A percentile compares a stretch with the other conserved stretches of the same genome.
Conservation (phyloP, 2,113 vertebrate genomes). For the Eolophus roseicapilla region DNA sequence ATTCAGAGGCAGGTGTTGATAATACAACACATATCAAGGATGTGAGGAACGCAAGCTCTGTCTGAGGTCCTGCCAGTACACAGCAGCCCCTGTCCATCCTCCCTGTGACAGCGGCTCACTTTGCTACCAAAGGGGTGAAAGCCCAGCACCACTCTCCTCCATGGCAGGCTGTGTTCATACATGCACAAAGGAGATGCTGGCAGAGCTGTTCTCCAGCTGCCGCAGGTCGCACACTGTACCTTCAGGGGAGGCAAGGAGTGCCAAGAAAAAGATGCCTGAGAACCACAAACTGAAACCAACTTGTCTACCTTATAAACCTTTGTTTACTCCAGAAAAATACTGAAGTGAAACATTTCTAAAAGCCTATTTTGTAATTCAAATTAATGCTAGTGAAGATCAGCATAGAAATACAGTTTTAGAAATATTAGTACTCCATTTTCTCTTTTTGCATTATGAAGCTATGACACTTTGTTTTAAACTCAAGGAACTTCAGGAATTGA, state of each 20-base stretch:
- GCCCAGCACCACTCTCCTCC: background rate
- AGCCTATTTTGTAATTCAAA: background rate
- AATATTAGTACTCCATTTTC: background rate
- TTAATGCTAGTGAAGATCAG: background rate
- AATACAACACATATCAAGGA: background rate
- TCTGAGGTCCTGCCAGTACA: background rate
- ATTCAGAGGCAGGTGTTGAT: background rate
- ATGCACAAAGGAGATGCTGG: background rate
- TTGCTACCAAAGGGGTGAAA: background rate
- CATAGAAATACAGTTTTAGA: background rate
- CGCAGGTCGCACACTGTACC: background rate
- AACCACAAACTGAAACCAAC: background rate
- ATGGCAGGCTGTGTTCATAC: accelerated
- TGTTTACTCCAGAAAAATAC: background rate
- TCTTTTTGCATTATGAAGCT: background rate
- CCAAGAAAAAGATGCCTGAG: background rate
- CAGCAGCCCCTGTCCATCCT: background rate
- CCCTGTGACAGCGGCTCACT: background rate
- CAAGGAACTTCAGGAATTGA: background rate
- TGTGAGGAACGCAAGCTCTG: accelerated
- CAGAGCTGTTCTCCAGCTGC: constrained; percentile 3
- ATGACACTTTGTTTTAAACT: background rate
- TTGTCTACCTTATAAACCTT: background rate
- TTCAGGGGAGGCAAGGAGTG: background rate
- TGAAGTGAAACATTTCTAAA: background rate